Conservation (phyloP, 2,797 vertebrate species). For the Macroramphosus scolopax region DNA sequence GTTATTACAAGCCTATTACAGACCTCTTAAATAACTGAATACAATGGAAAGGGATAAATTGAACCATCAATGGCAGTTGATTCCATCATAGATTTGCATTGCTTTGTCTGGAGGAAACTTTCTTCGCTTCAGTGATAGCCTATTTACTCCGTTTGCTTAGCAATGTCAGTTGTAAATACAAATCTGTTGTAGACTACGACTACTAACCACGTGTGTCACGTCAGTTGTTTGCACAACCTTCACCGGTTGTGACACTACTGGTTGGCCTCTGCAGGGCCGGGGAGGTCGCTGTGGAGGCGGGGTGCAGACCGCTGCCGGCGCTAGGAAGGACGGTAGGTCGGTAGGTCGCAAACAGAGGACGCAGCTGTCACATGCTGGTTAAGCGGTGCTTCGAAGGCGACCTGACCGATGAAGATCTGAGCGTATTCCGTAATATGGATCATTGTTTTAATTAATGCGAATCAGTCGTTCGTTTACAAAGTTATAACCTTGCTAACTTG, state of each 20-base stretch:
- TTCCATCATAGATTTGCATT: neutral
- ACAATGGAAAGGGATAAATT: neutral
- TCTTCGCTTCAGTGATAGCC: too few relatives aligned
- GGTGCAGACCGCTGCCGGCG: slow-evolving; percentile 17
- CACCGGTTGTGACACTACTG: slow-evolving; percentile 50
- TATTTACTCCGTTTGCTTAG: too few relatives aligned
- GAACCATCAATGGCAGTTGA: too few relatives aligned
- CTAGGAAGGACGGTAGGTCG: slow-evolving; percentile 10
- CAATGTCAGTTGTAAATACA: neutral
- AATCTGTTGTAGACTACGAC: neutral
- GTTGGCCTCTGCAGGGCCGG: slow-evolving; percentile 46
- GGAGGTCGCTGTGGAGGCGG: slow-evolving; percentile 44
- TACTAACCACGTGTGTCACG: too few relatives aligned
- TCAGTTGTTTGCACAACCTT: neutral
- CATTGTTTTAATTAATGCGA: neutral
- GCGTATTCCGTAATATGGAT: slow-evolving; percentile 1
- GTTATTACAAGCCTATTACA: too few relatives aligned
- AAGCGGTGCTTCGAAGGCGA: slow-evolving; percentile 8
- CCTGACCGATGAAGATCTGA: slow-evolving; percentile 8
- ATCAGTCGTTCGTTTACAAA: neutral
- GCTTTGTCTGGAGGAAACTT: neutral
- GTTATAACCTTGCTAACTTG: slow-evolving; percentile 17
- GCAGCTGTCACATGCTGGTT: slow-evolving; percentile 63
- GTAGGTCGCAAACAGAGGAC: slow-evolving; percentile 51
- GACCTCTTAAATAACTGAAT: neutral